Percentiles rank a stretch among this genome's conserved stretches.
Conservation (phyloP, 1,140 invertebrate genomes). For the Paramacrobiotus metropolitanus region DNA sequence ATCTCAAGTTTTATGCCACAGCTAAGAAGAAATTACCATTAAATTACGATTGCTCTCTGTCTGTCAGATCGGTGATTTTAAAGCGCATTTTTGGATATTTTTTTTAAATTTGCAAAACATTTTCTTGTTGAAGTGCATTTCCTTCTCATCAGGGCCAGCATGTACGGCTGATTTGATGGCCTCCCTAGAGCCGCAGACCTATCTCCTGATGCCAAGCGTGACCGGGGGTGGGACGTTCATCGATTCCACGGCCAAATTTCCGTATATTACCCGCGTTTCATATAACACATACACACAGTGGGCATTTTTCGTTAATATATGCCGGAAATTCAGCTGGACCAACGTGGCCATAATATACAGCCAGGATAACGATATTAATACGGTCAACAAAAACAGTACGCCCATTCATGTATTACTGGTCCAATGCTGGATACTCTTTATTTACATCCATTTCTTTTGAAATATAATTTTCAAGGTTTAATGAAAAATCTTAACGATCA, state of each 20-base stretch:
- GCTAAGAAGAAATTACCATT: no score
- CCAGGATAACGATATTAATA: neutral
- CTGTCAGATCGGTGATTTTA: no score
- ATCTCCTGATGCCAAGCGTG: neutral
- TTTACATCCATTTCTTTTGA: no score
- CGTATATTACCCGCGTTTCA: neutral
- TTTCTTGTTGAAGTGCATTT: no score
- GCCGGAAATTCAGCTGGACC: neutral
- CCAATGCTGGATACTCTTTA: no score
- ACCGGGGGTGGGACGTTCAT: neutral
- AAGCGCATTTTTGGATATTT: no score
- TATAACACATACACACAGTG: conserved; percentile 2
- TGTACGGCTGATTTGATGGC: neutral
- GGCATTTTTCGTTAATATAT: neutral
- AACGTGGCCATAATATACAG: neutral
- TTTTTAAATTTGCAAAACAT: no score
- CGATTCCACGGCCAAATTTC: neutral
- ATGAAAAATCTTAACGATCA: neutral
- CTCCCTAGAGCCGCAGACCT: neutral
- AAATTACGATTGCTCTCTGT: no score
- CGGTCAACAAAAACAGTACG: neutral
- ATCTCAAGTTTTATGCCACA: no score
- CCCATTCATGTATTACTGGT: no score
- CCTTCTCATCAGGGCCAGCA: no score
- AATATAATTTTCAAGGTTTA: neutral